Conservation (phyloP, 2,888 invertebrate species). For the Reticulitermes lucifugus region DNA sequence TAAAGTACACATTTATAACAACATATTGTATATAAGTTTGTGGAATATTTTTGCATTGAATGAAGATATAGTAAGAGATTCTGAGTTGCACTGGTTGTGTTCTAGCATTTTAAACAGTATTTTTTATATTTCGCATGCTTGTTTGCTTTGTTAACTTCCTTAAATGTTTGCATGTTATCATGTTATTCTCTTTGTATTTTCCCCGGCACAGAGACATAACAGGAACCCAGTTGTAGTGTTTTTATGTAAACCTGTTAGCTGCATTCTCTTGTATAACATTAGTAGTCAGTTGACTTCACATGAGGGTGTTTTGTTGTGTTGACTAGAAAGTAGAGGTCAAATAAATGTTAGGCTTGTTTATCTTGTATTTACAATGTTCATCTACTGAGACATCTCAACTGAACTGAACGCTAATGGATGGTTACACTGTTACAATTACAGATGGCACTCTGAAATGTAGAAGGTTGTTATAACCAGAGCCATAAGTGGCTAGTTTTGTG, state of each 20-base stretch:
- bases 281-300: neutral
- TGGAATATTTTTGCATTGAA: no score
- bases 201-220: neutral
- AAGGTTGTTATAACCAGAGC: no score
- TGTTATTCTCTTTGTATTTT: neutral
- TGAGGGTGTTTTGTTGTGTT: neutral
- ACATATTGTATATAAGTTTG: no score
- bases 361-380: neutral
- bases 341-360: neutral
- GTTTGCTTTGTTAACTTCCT: neutral
- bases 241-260: neutral
- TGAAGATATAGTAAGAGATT: neutral
- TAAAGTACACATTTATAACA: no score
- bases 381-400: neutral
- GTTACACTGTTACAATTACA: no score
- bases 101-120: neutral
- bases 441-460: no score
- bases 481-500: no score
- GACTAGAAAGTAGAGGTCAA: neutral
- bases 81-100: conserved; percentile 3
- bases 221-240: neutral
- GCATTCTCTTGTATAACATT: neutral
- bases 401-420: no score
- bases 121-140: neutral
- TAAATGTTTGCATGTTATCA: neutral